Evolutionary conservation across 2,113 vertebrate genomes (phyloP).

Genomic region (chimpanzee (Pan troglodytes)): NHGRI_mPanTro3-v2.1_pri NC_072415.2:47129001-47129500

Average conservation of each 20-base stretch:
- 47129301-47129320: neutral
- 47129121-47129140: neutral
- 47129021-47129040: neutral
- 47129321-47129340: neutral
- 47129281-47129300: neutral
- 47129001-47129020: neutral
- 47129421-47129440: neutral
- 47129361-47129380: neutral
- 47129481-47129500: neutral
- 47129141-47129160: neutral
- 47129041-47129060: neutral
- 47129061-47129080: neutral
- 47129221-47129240: neutral
- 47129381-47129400: neutral
- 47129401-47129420: neutral
- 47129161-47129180: neutral
- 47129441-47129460: neutral
- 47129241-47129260: neutral
- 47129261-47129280: neutral
- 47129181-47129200: neutral
- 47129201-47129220: neutral
- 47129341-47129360: neutral
- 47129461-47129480: neutral
- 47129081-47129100: neutral
- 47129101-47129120: neutral